Base-by-base conservation (phyloP, 2,797 vertebrate genomes). In the Mus spretus region DNA sequence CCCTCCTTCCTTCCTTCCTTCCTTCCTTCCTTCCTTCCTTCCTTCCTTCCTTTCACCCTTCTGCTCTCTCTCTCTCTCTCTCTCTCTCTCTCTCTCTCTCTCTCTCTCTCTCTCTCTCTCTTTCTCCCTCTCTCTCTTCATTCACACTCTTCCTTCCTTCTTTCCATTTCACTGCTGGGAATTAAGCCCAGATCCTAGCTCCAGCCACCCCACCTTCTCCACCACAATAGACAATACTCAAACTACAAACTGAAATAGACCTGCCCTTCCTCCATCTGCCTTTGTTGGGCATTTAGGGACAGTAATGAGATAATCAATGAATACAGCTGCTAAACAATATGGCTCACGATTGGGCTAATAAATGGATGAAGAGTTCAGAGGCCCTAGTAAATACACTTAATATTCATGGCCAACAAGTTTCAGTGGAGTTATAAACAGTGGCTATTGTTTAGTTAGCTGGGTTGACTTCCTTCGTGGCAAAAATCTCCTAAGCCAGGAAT, bases 11-110 rank as follows among this genome's bases (percentile, higher is more conserved):
- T 59, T 10, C 47, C 11, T 10, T 6, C 26, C 17, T 40, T 22
- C 20, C 3, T 24, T 26, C 74, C 22, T 31, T 50, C 26, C 6
- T 17, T 31, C 26, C 6, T 59, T 26, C 6, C 12, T 15, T 53
- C 22, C 3, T n/a, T 4, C 24, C 6, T 15, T 1, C 7, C 2
- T 1, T 31, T 15, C 26, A 0, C 4, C 12, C 20, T 11, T 4
- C 5, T 17, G 37, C 10, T n/a, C 20, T n/a, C 15, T 63, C 26
- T 44, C 4, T 44, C 14, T 6, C n/a, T 37, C 3, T 53, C 34
- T 12, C 22, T 78, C 4, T n/a, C 11, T 3, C n/a, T 1, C n/a
- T 10, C 24, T 40, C 11, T 12, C 24, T 63, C 31, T 1, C 12
- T 8, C 40, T 12, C 14, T 65, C 28, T 4, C 3, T 65, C 12